Base-by-base conservation (phyloP, 2,797 vertebrate genomes). In the Astyanax mexicanus region DNA sequence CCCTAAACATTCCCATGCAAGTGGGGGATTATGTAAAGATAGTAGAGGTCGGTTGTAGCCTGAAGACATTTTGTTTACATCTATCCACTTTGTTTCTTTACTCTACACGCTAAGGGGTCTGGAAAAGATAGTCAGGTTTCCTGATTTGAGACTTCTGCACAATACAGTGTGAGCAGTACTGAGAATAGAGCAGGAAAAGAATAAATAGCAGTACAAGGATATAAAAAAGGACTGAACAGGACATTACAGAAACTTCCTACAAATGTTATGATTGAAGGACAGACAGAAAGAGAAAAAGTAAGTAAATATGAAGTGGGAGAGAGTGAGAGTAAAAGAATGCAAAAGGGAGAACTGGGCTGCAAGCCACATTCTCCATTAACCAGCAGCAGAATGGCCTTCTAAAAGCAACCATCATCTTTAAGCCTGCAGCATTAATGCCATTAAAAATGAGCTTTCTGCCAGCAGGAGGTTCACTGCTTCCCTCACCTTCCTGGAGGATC, bases 301-400 rank as follows among this genome's bases (percentile, higher is more conserved):
- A 27, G 4, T 11, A 12, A 17, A 69, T 25, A 52, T 23, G 52
- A 15, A 49, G 7, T 38, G 17, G 54, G 10, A 45, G 42, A 40
- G 1, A 60, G 6, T 21, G 2, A 66, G 13, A 52, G 1, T n/a
- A 60, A 1, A 38, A 2, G 5, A 32, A 32, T 32, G 29, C 32
- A 29, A 32, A 32, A 29, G 11, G 1, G 6, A 23, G 11, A 4
- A 11, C 5, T 32, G 25, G 60, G 61, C 49, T 38, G 10, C 3
- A 65, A 70, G 67, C 61, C 35, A 62, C 55, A 38, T 19, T 47
- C 44, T 21, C 54, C 40, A 76, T 69, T 76, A 61, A 64, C 37
- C 19, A 62, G 38, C 11, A 44, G 47, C 57, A 55, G 17, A 68
- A 74, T 0, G 17, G 44, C 4, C 27, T 13, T 55, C 47, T 69